Percentiles rank a stretch among this genome's conserved stretches.
Evolutionary conservation across 2,797 vertebrate species (phyloP).

Genomic region (Sparidentex hasta): DNA sequence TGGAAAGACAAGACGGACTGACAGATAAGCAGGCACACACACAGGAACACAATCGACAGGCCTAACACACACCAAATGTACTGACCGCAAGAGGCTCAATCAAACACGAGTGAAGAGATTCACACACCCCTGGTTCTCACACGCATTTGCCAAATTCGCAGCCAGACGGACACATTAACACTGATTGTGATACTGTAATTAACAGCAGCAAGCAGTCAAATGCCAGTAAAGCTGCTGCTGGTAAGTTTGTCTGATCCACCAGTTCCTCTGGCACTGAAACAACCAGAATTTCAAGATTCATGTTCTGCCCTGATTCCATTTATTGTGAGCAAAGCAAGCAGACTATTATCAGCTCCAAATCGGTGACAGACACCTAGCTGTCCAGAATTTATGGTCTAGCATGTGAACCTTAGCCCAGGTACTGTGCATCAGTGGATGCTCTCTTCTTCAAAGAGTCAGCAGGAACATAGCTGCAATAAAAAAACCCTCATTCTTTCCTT

Average conservation of each 20-base stretch:
- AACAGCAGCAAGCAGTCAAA: constrained; percentile 29
- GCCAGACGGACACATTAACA: constrained; percentile 35
- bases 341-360: background rate
- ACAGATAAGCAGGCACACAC: constrained; percentile 26
- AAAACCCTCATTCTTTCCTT: constrained; percentile 20
- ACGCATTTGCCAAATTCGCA: constrained; percentile 39
- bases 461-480: constrained; percentile 26
- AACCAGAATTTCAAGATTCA: constrained; percentile 4
- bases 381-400: constrained; percentile 31
- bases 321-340: background rate
- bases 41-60: background rate
- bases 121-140: constrained; percentile 24
- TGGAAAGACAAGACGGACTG: constrained; percentile 65
- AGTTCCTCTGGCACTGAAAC: background rate
- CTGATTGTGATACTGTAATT: constrained; percentile 40
- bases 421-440: background rate
- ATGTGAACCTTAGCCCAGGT: constrained; percentile 48
- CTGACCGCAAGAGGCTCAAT: constrained; percentile 44
- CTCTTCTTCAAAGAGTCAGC: constrained; percentile 28
- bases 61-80: background rate
- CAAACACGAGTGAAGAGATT: constrained; percentile 41
- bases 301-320: constrained; percentile 16
- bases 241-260: background rate
- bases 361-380: background rate
- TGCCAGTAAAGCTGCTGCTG: constrained; percentile 10